Base-by-base conservation (phyloP, 2,888 invertebrate species). In the Spilarctia lutea region DNA sequence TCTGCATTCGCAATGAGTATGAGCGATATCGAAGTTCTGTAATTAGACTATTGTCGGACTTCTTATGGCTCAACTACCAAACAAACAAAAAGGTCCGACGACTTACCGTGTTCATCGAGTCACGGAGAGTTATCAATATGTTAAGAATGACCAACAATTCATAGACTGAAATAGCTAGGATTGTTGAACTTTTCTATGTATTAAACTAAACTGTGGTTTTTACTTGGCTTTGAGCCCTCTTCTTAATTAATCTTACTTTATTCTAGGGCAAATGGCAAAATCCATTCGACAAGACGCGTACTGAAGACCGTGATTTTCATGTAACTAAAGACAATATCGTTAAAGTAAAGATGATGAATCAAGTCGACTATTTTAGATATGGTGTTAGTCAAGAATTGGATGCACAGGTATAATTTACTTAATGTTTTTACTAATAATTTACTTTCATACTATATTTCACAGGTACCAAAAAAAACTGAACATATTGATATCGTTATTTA, bases 301-400 rank as follows among this genome's bases (percentile, higher is more conserved):
- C 98, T 0, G 71, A 45, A 7, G 94, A 96, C 0, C 94, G 91
- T 69, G 96, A 96, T 30, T 99, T 99, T 92, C 96, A 97, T 84
- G 85, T 97, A 7, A 94, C 95, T 68, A 93, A 93, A 45, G 94
- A 93, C 0, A 94, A 96, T 56, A 94, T 92, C 1, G 94, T 97
- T 2, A 92, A 97, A 76, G 97, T 98, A 3, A 96, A 97, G 13
- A 97, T 97, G 92, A 98, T 98, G 98, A 93, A 92, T 83, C 92
- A 93, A 60, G 94, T 93, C 72, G 94, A 88, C 6, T 91, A 94
- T 27, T 97, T 93, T 83, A 87, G 81, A 24, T 96, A 93, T 75
- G 90, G 83, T 4, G 91, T 93, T 63, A 92, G 91, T 78, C 8
- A 72, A 3, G 91, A 90, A 79, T 90, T 95, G 3, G 83, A 93